Evolutionary conservation across 2,888 invertebrate species (phyloP), one percentile per base, ranked within the genome.

Genomic region (Caenorhabditis doughertyi): DNA sequence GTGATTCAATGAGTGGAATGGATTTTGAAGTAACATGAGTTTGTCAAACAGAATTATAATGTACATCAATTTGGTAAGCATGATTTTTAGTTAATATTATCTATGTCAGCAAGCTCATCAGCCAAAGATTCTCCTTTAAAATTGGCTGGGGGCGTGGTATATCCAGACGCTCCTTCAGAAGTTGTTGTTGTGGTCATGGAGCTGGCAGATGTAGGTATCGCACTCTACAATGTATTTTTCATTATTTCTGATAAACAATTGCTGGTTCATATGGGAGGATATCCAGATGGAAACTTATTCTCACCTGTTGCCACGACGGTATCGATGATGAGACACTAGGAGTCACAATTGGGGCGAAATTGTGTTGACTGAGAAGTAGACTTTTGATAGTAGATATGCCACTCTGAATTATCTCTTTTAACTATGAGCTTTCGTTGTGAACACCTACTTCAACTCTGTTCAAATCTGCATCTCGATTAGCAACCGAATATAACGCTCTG

Each of bases 331-430:
- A 65, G 16, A 81, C 83, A 21, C 74, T 72, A 4, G 87, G 86
- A 9, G 82, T 58, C 11, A 82, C 79, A 23, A 87, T 85, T 53
- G 89, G 88, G 9, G 88, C 88, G 56, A 91, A 91, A 53, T 91
- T 90, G 67, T 89, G 88, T 64, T 89, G 88, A 53, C 87, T 88
- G 44, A 89, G 83, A 39, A 90, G 83, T 21, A 90, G 76, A 42
- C 87, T 83, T 67, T 84, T 84, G 56, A 85, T 86, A 9, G 87
- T 85, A 9, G 83, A 81, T 23, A 86, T 85, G 44, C 85, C 86
- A 53, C 83, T 83, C 86, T 84, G 62, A 71, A 76, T 29, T 32
- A 9, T 23, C 2, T 5, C 29, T 32, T 21, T 49, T 49, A n/a
- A 18, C 18, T 29, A 5, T 16, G 21, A 27, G 25, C 2, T n/a